A percentile compares a stretch with the other conserved stretches of the same genome.
phyloP scores from a whole-genome alignment of 2,113 vertebrate genomes.

The Daboia siamensis region DNA sequence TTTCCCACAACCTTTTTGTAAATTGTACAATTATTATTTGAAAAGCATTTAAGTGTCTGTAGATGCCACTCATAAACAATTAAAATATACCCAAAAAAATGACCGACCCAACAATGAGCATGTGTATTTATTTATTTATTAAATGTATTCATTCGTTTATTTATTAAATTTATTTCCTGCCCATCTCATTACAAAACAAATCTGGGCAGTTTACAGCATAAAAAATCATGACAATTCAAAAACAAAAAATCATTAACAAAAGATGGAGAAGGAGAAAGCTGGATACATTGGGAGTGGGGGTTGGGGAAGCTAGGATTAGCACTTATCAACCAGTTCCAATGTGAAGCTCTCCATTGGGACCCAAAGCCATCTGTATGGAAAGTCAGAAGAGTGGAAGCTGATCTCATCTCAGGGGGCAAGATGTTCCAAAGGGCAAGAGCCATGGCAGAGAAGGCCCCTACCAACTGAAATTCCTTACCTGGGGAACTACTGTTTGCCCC shows the following conservation, averaged over 20 bases:
- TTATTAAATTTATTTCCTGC: not conserved
- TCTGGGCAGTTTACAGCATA: not conserved
- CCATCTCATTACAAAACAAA: not conserved
- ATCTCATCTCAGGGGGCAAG: not conserved
- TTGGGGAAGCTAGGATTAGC: not conserved
- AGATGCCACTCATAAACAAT: not conserved
- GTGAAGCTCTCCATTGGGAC: not conserved
- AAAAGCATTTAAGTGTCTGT: not conserved
- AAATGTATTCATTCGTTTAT: not conserved
- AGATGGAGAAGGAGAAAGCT: not conserved
- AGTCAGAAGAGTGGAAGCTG: not conserved
- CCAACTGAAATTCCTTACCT: not conserved
- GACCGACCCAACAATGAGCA: not conserved
- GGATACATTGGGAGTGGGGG: not conserved
- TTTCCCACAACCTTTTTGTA: not conserved
- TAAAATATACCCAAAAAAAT: not conserved
- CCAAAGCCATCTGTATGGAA: not conserved
- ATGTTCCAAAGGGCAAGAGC: not conserved
- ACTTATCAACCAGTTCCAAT: not conserved
- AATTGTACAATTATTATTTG: not conserved
- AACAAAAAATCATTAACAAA: not conserved
- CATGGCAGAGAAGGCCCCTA: not conserved
- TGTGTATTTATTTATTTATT: not conserved
- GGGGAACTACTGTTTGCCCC: not conserved
- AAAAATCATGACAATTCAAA: not conserved